phyloP scores from a whole-genome alignment of 2,797 vertebrate species.

The Euthynnus affinis region DNA sequence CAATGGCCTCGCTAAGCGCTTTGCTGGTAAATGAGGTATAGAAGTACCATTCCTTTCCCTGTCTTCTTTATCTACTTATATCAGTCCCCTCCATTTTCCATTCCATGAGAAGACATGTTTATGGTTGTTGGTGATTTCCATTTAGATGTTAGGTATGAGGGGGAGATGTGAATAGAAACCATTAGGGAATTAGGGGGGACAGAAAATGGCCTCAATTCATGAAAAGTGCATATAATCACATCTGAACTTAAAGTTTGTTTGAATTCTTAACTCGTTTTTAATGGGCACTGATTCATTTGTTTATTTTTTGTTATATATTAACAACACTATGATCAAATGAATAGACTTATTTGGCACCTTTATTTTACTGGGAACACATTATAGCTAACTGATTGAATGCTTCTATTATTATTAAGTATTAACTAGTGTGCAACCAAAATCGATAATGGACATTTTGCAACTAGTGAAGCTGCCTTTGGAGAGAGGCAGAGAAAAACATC shows the following conservation, averaged over 20 bases:
- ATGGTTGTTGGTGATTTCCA: constrained; percentile 72
- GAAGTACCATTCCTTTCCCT: constrained; percentile 74
- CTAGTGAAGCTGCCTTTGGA: constrained; percentile 18
- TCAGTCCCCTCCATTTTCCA: constrained; percentile 79
- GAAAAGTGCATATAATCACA: constrained; percentile 34
- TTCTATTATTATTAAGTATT: constrained; percentile 28
- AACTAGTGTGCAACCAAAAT: constrained; percentile 44
- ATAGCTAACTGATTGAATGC: constrained; percentile 24
- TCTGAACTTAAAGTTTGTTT: constrained; percentile 28
- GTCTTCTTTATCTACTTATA: constrained; percentile 81
- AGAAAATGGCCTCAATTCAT: constrained; percentile 42
- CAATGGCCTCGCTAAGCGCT: constrained; percentile 83
- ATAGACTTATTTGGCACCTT: constrained; percentile 24
- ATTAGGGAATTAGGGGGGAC: constrained; percentile 34
- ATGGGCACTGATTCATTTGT: constrained; percentile 3
- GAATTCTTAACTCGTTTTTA: constrained; percentile 13
- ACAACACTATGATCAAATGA: constrained; percentile 13
- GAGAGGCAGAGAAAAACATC: background rate
- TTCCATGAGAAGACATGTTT: constrained; percentile 84
- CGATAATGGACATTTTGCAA: constrained; percentile 38
- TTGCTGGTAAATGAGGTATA: constrained; percentile 89
- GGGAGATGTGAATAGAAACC: constrained; percentile 54
- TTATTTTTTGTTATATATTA: constrained; percentile 11
- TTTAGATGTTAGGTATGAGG: constrained; percentile 64
- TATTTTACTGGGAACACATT: constrained; percentile 33